phyloP scores from a whole-genome alignment of 1,140 invertebrate genomes.

The Chironomus tepperi region DNA sequence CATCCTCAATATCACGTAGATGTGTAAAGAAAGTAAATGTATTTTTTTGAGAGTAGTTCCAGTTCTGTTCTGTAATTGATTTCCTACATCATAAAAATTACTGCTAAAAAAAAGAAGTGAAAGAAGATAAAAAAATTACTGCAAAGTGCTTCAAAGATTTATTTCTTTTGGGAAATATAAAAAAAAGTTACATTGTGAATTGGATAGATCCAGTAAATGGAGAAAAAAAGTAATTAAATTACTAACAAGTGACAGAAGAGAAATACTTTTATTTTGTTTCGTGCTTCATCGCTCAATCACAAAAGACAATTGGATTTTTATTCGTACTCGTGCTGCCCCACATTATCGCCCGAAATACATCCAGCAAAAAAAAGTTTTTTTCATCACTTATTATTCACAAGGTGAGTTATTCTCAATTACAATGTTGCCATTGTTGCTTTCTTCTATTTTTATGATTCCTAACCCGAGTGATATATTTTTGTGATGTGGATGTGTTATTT shows the following conservation, averaged over 20 bases:
- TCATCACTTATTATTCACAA: no score
- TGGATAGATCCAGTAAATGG: not conserved
- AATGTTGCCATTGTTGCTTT: no score
- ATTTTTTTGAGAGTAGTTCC: no score
- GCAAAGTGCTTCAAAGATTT: not conserved
- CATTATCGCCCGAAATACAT: no score
- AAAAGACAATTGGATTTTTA: conserved; percentile 17
- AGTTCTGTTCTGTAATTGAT: not conserved
- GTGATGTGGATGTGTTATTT: no score
- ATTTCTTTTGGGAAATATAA: not conserved
- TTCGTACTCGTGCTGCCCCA: not conserved
- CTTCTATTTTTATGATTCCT: no score
- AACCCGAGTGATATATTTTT: no score
- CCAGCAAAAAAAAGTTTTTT: no score
- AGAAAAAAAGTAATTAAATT: conserved; percentile 3
- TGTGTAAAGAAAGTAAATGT: no score
- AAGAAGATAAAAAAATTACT: not conserved
- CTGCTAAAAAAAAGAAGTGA: not conserved
- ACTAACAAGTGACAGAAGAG: not conserved
- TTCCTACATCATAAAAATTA: not conserved
- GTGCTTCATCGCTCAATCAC: not conserved
- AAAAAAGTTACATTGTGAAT: no score
- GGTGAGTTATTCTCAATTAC: no score
- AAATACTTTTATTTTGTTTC: not conserved
- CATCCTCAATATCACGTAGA: not conserved